Evolutionary conservation across 2,888 invertebrate genomes (phyloP).

Genomic region (Trichogramma evanescens): DNA sequence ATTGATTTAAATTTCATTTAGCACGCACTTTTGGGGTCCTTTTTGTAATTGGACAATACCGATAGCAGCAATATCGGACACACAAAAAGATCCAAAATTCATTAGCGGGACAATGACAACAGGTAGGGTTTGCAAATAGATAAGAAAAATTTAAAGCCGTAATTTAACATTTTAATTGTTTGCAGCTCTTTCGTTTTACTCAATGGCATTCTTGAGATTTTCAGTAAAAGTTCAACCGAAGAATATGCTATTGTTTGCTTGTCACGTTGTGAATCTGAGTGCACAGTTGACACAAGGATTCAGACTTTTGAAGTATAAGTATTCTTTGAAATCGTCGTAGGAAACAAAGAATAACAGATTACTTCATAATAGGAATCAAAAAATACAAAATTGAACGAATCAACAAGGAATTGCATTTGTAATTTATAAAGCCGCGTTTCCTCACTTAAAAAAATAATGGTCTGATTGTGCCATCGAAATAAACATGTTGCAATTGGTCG

Average conservation of each 20-base stretch:
- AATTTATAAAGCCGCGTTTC: too few relatives aligned
- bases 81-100: conserved; percentile 77
- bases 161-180: conserved; percentile 11
- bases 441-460: too few relatives aligned
- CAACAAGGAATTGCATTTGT: too few relatives aligned
- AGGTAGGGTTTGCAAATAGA: conserved; percentile 7
- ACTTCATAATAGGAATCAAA: too few relatives aligned
- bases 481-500: too few relatives aligned
- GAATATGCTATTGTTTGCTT: conserved; percentile 37
- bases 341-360: too few relatives aligned
- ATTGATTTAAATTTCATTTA: conserved; percentile 38
- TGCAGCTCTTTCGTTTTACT: conserved; percentile 37
- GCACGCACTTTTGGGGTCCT: conserved; percentile 97
- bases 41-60: conserved; percentile 98
- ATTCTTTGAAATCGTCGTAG: conserved; percentile 1
- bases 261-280: conserved; percentile 33
- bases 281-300: conserved; percentile 48
- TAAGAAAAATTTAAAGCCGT: neutral
- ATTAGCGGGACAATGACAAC: conserved; percentile 93
- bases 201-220: conserved; percentile 38
- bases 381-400: too few relatives aligned
- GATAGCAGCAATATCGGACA: conserved; percentile 86
- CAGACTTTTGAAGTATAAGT: conserved; percentile 62
- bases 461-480: too few relatives aligned
- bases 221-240: conserved; percentile 35